Percentiles rank a stretch among this genome's conserved stretches.
Evolutionary conservation across 2,797 vertebrate species (phyloP).

Genomic region (Lerista edwardsae): DNA sequence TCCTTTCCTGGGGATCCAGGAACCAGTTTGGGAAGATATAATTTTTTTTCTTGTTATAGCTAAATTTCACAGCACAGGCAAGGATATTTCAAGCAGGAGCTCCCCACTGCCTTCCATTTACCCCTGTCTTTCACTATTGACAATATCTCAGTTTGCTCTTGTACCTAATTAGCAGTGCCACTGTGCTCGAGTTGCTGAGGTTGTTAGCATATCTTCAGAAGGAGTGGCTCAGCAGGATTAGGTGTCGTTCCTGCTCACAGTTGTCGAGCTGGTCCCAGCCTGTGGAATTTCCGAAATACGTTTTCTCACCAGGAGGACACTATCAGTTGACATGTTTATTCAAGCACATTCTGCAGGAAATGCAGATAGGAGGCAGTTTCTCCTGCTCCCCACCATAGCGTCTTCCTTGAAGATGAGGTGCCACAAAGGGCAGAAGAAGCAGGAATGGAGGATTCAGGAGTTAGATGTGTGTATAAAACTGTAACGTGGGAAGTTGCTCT

Average conservation of each 20-base stretch:
- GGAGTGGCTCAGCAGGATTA: constrained; percentile 10
- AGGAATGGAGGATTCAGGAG: not conserved
- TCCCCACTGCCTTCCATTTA: not conserved
- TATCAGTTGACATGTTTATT: not conserved
- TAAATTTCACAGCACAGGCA: not conserved
- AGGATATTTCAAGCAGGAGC: not conserved
- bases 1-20: not conserved
- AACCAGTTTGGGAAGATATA: not conserved
- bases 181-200: not conserved
- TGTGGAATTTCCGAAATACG: constrained; percentile 1
- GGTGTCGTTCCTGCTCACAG: not conserved
- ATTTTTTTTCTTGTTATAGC: not conserved
- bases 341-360: not conserved
- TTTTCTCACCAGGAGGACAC: not conserved
- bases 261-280: not conserved
- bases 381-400: too few relatives aligned
- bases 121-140: not conserved
- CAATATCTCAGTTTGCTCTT: not conserved
- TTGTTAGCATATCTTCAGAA: constrained; percentile 16
- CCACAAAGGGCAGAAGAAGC: not conserved
- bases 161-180: constrained; percentile 14
- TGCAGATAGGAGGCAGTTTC: not conserved
- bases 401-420: not conserved
- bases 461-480: not conserved
- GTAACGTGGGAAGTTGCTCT: not conserved